Evolutionary conservation across 64 coral and sea anemone genomes (phyloP).

Genomic region (Actinia tenebrosa): DNA sequence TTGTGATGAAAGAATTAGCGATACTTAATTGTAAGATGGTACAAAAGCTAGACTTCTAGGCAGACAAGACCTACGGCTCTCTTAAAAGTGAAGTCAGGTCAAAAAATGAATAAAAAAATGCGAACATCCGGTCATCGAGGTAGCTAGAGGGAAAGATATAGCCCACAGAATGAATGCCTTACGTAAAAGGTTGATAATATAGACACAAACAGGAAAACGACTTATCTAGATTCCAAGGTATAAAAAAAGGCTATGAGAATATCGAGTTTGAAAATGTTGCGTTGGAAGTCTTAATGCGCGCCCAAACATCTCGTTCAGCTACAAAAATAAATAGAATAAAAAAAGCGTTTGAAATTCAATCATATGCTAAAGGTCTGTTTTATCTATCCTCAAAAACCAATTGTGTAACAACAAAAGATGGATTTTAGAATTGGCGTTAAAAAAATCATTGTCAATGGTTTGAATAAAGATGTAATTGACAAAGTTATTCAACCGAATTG

Average conservation of each 20-base stretch:
- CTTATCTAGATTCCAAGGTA: neutral
- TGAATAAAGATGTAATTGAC: neutral
- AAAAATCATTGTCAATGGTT: neutral
- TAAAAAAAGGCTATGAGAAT: neutral
- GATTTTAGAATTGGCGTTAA: neutral
- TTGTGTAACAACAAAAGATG: neutral
- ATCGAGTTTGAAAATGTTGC: too few species aligned
- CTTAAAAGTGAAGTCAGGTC: neutral
- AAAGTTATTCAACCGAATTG: too few species aligned
- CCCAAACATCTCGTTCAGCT: too few species aligned
- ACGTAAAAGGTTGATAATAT: neutral
- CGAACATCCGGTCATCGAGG: neutral
- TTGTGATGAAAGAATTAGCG: too few species aligned
- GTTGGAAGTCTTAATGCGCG: too few species aligned
- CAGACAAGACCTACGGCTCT: neutral
- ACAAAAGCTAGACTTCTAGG: too few species aligned
- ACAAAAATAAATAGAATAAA: too few species aligned
- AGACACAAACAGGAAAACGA: neutral
- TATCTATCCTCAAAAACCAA: neutral
- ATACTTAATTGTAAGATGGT: too few species aligned
- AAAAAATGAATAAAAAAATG: neutral
- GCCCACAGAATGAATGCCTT: neutral
- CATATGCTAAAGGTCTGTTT: too few species aligned
- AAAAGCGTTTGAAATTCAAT: too few species aligned
- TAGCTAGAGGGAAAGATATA: neutral